phyloP scores from a whole-genome alignment of 1,140 invertebrate species.

The Bombus picipes region DNA sequence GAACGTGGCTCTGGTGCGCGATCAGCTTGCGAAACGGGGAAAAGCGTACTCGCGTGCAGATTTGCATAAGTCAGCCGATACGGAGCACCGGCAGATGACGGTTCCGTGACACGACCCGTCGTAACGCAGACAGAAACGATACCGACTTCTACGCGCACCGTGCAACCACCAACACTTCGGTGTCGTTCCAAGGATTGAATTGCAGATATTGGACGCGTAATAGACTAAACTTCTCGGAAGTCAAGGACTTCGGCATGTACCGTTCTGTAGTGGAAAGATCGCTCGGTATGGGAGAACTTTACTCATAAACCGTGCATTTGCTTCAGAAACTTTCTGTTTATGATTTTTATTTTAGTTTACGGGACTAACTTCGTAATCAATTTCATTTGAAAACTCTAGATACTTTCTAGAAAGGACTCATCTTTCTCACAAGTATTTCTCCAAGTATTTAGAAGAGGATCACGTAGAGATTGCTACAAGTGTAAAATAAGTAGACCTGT shows the following conservation, averaged over 20 bases:
- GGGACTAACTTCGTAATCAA: neutral
- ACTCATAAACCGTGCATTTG: neutral
- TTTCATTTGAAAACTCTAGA: neutral
- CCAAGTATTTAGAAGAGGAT: neutral
- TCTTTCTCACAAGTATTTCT: neutral
- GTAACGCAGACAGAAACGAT: conserved; percentile 22
- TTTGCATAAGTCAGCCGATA: conserved; percentile 52
- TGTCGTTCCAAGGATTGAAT: conserved; percentile 17
- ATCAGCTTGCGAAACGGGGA: conserved; percentile 26
- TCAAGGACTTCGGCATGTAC: neutral
- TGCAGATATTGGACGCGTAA: conserved; percentile 10
- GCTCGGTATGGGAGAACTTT: neutral
- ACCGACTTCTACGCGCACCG: neutral
- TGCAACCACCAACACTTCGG: neutral
- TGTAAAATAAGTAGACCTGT: neutral
- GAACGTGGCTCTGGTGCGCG: conserved; percentile 22
- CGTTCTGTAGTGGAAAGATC: neutral
- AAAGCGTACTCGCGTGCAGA: conserved; percentile 29
- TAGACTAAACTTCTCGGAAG: neutral
- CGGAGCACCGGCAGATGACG: conserved; percentile 36
- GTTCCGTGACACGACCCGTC: conserved; percentile 29
- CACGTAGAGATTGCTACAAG: neutral
- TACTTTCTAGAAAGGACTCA: rapidly evolving
- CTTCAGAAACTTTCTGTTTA: neutral
- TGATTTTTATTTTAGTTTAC: neutral